Evolutionary conservation across 2,113 vertebrate species (phyloP).

Genomic region (Chaetops frenatus): DNA sequence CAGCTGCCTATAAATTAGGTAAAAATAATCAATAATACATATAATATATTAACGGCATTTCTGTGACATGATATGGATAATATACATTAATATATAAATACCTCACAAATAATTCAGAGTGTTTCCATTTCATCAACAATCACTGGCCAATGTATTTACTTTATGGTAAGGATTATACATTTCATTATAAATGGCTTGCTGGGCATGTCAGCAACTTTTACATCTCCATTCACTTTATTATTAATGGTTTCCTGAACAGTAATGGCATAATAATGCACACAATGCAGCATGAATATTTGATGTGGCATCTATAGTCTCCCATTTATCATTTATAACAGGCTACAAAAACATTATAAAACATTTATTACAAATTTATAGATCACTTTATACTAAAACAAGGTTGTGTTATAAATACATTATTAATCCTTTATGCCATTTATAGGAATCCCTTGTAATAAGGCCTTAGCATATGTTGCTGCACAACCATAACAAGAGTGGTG

Average conservation of each 20-base stretch:
- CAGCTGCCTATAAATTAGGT: conserved; percentile 55
- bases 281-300: conserved; percentile 77
- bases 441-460: conserved; percentile 67
- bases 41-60: conserved; percentile 47
- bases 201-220: conserved; percentile 62
- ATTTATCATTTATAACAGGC: conserved; percentile 83
- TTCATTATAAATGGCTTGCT: conserved; percentile 72
- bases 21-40: conserved; percentile 56
- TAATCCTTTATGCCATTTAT: conserved; percentile 71
- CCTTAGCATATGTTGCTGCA: conserved; percentile 34
- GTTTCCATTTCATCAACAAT: conserved; percentile 47
- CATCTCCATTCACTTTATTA: conserved; percentile 74
- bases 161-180: conserved; percentile 67
- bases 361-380: conserved; percentile 79
- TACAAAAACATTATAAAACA: conserved; percentile 84
- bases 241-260: conserved; percentile 74
- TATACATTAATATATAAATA: conserved; percentile 60
- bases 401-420: conserved; percentile 79
- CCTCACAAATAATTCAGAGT: conserved; percentile 65
- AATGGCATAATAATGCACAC: conserved; percentile 61
- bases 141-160: conserved; percentile 58
- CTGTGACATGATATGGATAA: conserved; percentile 43
- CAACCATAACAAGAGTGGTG: neutral
- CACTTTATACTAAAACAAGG: conserved; percentile 70
- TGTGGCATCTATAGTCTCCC: conserved; percentile 69